Conservation (phyloP, 2,888 invertebrate genomes). For the Syritta pipiens region DNA sequence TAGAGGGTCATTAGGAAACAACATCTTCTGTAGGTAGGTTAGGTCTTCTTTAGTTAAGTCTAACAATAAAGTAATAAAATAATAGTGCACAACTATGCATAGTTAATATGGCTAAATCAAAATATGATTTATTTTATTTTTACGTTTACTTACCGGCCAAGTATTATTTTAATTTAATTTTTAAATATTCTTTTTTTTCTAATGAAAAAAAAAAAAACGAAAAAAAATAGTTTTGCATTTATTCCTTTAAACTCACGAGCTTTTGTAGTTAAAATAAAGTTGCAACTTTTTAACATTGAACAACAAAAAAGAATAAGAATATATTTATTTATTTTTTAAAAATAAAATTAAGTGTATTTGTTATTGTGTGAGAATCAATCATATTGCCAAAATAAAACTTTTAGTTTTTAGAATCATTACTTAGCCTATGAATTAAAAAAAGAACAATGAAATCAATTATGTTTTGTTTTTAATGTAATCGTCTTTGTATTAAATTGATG, state of each 20-base stretch:
- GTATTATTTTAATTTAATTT: background rate
- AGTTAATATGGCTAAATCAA: too few species aligned
- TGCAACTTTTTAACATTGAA: background rate
- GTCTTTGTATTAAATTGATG: slow-evolving; percentile 21
- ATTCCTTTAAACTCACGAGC: slow-evolving; percentile 17
- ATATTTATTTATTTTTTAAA: slow-evolving; percentile 35
- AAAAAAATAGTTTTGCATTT: background rate
- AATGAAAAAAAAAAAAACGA: too few species aligned
- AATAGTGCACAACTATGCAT: too few species aligned
- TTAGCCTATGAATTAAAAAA: slow-evolving; percentile 9
- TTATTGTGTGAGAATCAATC: slow-evolving; percentile 31
- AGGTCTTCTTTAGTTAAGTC: too few species aligned
- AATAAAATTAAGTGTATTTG: slow-evolving; percentile 45
- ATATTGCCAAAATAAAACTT: background rate
- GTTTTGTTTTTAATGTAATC: slow-evolving; percentile 27
- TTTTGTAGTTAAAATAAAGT: slow-evolving; percentile 6
- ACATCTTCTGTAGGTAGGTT: too few species aligned
- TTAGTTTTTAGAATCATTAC: slow-evolving; percentile 14
- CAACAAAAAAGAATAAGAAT: slow-evolving; percentile 5
- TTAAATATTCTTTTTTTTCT: background rate
- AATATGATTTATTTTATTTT: too few species aligned
- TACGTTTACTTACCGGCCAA: too few species aligned
- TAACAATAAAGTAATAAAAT: too few species aligned
- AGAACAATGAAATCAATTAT: slow-evolving; percentile 5
- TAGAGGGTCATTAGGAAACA: too few species aligned